phyloP scores from a whole-genome alignment of 2,113 vertebrate species.

The Mastomys natalensis region DNA sequence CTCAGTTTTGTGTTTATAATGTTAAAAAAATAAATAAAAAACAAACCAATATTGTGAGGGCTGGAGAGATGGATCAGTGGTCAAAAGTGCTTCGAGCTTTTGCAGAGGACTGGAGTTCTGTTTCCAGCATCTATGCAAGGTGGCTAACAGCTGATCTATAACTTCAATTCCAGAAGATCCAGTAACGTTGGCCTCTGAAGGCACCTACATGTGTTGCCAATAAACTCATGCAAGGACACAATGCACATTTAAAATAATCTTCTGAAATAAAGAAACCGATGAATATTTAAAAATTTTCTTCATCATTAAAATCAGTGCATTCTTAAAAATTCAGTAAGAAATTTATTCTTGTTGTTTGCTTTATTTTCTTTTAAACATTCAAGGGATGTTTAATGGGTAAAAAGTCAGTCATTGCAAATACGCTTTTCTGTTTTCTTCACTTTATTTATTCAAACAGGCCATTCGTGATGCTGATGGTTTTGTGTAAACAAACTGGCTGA shows the following conservation, averaged over 20 bases:
- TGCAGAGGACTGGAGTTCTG: not conserved
- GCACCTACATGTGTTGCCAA: too few species aligned
- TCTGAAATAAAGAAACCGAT: not conserved
- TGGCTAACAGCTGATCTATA: not conserved
- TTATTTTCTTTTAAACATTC: not conserved
- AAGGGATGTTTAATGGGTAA: not conserved
- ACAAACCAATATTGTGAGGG: not conserved
- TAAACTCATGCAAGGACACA: not conserved
- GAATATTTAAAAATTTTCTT: not conserved
- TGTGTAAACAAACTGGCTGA: not conserved
- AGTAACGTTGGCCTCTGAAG: not conserved
- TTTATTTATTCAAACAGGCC: not conserved
- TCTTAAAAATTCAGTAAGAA: not conserved
- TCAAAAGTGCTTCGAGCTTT: not conserved
- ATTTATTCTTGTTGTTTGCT: not conserved
- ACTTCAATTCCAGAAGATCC: not conserved
- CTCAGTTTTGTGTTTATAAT: conserved; percentile 35
- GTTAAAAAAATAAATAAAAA: not conserved
- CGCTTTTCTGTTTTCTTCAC: not conserved
- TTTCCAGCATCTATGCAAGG: not conserved
- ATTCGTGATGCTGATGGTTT: not conserved
- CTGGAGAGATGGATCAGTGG: not conserved
- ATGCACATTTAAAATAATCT: not conserved
- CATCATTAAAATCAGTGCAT: not conserved
- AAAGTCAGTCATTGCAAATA: not conserved